Evolutionary conservation across 2,888 invertebrate genomes (phyloP).

Genomic region (Cephus pygmeus): DNA sequence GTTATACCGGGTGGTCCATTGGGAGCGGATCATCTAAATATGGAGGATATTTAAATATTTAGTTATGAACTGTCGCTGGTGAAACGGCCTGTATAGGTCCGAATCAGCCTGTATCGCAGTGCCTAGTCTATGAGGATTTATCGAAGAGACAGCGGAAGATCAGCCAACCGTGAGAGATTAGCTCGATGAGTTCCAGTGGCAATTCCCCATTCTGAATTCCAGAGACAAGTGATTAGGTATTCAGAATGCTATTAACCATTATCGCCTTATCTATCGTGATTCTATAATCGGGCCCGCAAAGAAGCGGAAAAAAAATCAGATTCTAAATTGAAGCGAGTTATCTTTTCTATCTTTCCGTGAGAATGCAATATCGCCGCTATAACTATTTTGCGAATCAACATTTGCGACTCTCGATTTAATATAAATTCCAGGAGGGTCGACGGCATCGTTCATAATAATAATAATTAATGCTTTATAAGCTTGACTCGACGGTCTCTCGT

Average conservation of each 20-base stretch:
- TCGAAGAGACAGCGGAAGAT: too few relatives aligned
- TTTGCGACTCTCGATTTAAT: neutral
- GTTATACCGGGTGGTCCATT: too few relatives aligned
- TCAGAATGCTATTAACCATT: slow-evolving; percentile 1
- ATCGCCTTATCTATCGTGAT: too few relatives aligned
- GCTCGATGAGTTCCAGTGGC: slow-evolving; percentile 30
- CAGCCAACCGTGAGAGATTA: slow-evolving; percentile 25
- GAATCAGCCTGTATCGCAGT: too few relatives aligned
- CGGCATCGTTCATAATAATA: slow-evolving; percentile 26
- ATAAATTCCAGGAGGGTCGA: slow-evolving; percentile 25
- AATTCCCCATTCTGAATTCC: too few relatives aligned
- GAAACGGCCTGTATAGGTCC: too few relatives aligned
- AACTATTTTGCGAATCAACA: neutral
- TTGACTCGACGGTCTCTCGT: neutral
- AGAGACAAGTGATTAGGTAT: slow-evolving; percentile 32
- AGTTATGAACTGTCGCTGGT: too few relatives aligned
- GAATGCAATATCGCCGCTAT: too few relatives aligned
- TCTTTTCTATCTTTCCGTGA: neutral
- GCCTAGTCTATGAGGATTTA: too few relatives aligned
- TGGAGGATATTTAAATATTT: too few relatives aligned
- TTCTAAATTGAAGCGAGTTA: neutral
- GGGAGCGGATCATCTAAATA: too few relatives aligned
- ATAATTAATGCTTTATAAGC: slow-evolving; percentile 25
- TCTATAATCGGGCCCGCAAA: too few relatives aligned
- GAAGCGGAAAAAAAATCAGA: neutral